phyloP scores from a whole-genome alignment of 1,140 invertebrate genomes.

The Cyrtorhinus lividipennis region DNA sequence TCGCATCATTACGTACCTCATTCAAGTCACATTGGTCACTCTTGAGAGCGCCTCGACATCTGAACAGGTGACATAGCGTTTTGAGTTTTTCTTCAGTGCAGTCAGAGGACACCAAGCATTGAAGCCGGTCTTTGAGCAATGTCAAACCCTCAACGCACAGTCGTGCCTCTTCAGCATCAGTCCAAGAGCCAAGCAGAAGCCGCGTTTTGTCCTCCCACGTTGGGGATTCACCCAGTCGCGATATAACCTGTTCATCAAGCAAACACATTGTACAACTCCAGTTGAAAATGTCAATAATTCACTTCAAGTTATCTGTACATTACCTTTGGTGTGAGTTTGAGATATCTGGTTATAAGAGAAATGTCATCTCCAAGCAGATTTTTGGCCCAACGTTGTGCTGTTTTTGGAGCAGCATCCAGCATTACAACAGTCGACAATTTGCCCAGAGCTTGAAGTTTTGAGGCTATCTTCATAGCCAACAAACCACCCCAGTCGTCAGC shows the following conservation, averaged over 20 bases:
- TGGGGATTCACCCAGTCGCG: background rate
- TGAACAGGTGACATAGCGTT: background rate
- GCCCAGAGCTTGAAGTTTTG: slow-evolving; percentile 18
- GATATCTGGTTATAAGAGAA: background rate
- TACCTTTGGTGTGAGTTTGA: slow-evolving; percentile 10
- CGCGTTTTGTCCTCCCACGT: background rate
- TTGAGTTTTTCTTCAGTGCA: background rate
- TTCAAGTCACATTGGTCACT: slow-evolving; percentile 9
- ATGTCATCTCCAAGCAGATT: background rate
- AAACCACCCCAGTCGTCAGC: slow-evolving; percentile 23
- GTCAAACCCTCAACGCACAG: background rate
- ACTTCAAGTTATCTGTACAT: background rate
- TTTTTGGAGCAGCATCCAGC: slow-evolving; percentile 9
- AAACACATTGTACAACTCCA: too few species aligned
- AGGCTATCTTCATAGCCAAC: slow-evolving; percentile 20
- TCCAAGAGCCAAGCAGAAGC: background rate
- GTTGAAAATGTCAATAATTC: background rate
- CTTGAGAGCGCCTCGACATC: background rate
- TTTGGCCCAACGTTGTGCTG: background rate
- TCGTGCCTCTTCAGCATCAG: background rate
- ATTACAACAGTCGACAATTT: slow-evolving; percentile 3
- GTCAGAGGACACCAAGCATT: background rate
- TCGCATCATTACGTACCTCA: background rate
- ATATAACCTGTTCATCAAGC: background rate
- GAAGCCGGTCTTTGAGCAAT: background rate